Evolutionary conservation across 2,113 vertebrate genomes (phyloP).

Genomic region (Pandion haliaetus): DNA sequence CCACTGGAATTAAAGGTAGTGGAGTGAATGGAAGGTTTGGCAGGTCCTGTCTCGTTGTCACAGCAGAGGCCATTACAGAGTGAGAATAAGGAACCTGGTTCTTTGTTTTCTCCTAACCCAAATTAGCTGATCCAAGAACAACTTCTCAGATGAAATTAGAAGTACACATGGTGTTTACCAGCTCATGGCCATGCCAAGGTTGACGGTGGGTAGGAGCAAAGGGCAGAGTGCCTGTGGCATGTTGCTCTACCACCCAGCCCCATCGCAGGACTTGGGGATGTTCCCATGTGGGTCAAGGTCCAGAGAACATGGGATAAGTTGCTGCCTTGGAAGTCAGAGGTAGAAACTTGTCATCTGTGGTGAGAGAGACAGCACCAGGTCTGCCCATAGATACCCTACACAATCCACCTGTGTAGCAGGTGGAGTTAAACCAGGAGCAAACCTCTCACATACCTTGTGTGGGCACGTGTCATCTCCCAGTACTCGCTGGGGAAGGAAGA

Average conservation of each 20-base stretch:
- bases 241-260: not conserved
- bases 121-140: not conserved
- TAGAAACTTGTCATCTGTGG: not conserved
- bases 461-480: not conserved
- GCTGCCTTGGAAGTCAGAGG: not conserved
- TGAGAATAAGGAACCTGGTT: not conserved
- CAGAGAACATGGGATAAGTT: fast-evolving
- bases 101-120: not conserved
- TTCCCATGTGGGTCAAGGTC: not conserved
- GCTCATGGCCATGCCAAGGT: not conserved
- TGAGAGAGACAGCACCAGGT: not conserved
- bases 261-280: not conserved
- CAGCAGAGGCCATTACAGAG: not conserved
- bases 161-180: not conserved
- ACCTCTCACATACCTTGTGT: not conserved
- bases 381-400: not conserved
- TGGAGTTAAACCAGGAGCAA: not conserved
- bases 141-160: not conserved
- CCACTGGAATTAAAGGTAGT: not conserved
- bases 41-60: not conserved
- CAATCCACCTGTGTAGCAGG: not conserved
- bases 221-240: not conserved
- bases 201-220: not conserved
- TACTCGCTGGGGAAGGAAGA: not conserved
- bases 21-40: not conserved